Conservation (phyloP, 2,113 vertebrate species). For the Edolisoma coerulescens region DNA sequence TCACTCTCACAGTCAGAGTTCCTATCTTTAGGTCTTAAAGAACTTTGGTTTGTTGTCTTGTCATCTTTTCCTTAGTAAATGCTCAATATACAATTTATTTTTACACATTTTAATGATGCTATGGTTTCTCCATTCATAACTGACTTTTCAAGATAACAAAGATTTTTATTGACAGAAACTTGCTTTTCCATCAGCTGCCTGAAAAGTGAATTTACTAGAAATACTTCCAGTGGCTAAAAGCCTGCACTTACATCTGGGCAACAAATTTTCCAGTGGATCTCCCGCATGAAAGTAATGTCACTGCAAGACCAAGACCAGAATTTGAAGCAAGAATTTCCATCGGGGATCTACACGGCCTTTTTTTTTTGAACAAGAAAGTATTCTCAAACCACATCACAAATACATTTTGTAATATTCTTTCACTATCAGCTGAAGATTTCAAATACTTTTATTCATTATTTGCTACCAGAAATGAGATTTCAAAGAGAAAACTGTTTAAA, state of each 20-base stretch:
- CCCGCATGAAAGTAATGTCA: neutral
- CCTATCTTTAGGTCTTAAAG: neutral
- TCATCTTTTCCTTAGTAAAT: neutral
- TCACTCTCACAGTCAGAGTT: neutral
- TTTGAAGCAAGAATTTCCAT: neutral
- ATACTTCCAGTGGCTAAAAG: neutral
- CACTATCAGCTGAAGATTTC: neutral
- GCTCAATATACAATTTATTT: neutral
- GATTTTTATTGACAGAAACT: neutral
- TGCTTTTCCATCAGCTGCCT: neutral
- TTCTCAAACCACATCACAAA: neutral
- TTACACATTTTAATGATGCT: neutral
- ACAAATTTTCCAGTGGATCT: neutral
- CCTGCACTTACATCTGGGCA: neutral
- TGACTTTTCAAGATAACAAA: neutral
- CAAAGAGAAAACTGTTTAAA: neutral
- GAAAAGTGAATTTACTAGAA: neutral
- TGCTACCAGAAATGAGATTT: neutral
- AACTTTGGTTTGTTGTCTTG: neutral
- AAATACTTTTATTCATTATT: neutral
- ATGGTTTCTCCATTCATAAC: neutral
- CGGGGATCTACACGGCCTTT: fast-evolving
- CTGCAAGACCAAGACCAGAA: neutral
- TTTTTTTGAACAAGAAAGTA: neutral
- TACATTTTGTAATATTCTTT: neutral